Percentiles rank a stretch among this genome's conserved stretches.
phyloP scores from a whole-genome alignment of 2,797 vertebrate species.

The Thalassophryne amazonica region DNA sequence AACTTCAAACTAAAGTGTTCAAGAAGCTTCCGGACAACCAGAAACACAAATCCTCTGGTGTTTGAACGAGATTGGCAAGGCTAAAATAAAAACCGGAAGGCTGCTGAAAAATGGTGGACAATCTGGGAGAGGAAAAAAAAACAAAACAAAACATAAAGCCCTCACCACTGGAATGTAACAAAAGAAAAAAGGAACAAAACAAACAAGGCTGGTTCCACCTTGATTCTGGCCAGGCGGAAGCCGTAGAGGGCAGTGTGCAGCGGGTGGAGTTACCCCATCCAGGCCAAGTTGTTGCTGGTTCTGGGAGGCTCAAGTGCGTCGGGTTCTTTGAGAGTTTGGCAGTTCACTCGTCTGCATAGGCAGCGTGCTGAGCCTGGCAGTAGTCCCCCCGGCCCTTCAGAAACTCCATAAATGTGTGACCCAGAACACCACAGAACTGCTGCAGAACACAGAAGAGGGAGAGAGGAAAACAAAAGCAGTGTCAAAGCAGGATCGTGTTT shows the following conservation, averaged over 20 bases:
- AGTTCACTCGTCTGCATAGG: constrained; percentile 99
- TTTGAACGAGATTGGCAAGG: constrained; percentile 42
- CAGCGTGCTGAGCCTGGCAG: constrained; percentile 99
- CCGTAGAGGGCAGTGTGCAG: constrained; percentile 93
- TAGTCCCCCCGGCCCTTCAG: constrained; percentile 99
- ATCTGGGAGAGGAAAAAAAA: constrained; percentile 30
- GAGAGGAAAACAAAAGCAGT: not conserved
- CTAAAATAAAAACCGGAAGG: not conserved
- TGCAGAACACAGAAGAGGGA: constrained; percentile 65
- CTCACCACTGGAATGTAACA: constrained; percentile 57
- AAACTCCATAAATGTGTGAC: constrained; percentile 99
- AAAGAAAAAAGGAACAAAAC: constrained; percentile 50
- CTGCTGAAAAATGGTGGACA: constrained; percentile 26
- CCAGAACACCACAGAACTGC: constrained; percentile 99
- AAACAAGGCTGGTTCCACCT: constrained; percentile 84
- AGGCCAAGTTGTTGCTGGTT: constrained; percentile 86
- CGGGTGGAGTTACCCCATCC: constrained; percentile 96
- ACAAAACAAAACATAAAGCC: constrained; percentile 31
- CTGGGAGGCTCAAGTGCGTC: constrained; percentile 77
- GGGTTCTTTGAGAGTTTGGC: constrained; percentile 63
- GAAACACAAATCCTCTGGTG: constrained; percentile 31
- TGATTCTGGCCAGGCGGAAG: constrained; percentile 86
- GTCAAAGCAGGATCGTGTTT: too few relatives aligned
- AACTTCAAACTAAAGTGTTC: constrained; percentile 62
- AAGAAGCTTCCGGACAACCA: constrained; percentile 22